Evolutionary conservation across 2,888 invertebrate species (phyloP), one percentile per base, ranked within the genome.

Genomic region (Leptinotarsa peninsularis): DNA sequence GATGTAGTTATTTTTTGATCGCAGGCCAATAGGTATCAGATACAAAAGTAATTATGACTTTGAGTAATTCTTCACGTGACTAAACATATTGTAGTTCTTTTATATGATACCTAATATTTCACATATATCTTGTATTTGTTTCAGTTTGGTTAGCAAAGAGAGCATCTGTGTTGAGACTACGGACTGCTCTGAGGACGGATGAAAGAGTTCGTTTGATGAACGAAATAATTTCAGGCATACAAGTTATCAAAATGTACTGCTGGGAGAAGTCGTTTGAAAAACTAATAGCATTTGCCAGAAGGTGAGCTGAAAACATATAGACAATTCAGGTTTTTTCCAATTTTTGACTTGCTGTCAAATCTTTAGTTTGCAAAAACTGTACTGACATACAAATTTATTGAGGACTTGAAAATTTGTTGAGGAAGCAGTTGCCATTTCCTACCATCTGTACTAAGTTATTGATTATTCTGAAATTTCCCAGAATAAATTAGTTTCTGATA

Each of bases 201-300:
- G 91, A 92, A 83, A 87, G 94, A 74, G 91, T 94, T 14, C 88
- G 92, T 33, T 85, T 93, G 10, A 93, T 94, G 93, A 92, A 91
- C 83, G 93, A 94, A 87, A 91, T 94, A 66, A 91, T 95, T 70
- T 90, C 90, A n/a, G 94, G 94, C 1, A 94, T 95, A 58, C 89
- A 95, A 90, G 96, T 98, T 3, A 96, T 98, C 80, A 98, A 98
- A 90, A 98, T 98, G 97, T 98, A 98, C 86, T 95, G 97, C 4
- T 98, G 98, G 95, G 98, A 98, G 87, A 94, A 93, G 82, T 95
- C 97, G 0, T 98, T 98, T 85, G 94, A 94, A 76, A 91, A 93
- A 78, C 91, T 97, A n/a, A 94, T 98, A 3, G 92, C 93, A 13
- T 87, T 91, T 70, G 94, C 95, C 1, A 89, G 98, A 84, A 92